These are phyloP conservation scores for Seladonia tumulorum DNA, from an alignment of 2,888 invertebrate genomes.

Conservation along the genomic window DNA sequence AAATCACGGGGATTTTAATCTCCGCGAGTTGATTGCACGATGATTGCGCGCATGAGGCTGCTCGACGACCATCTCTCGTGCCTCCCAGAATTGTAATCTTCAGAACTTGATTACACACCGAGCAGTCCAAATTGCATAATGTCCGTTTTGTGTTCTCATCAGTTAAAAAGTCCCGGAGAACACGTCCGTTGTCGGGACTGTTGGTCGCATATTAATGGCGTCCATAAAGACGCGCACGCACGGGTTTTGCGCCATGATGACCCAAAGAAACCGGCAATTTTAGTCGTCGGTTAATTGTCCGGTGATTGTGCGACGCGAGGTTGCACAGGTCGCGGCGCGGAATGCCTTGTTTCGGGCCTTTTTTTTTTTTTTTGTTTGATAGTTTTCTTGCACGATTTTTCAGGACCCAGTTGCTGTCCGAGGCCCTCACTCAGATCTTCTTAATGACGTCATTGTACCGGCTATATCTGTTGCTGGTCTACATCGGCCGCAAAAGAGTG, in stretches of 20 bases:
- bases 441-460: slow-evolving; percentile 90
- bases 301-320: not conserved
- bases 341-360: not conserved
- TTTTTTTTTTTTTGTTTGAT: not conserved
- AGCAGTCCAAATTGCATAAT: slow-evolving; percentile 3
- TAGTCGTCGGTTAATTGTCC: not conserved
- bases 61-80: not conserved
- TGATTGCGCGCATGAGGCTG: not conserved
- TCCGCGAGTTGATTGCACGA: not conserved
- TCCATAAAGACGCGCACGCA: not conserved
- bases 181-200: not conserved
- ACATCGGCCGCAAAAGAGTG: slow-evolving; percentile 82
- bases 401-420: slow-evolving; percentile 87
- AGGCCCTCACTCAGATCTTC: slow-evolving; percentile 89
- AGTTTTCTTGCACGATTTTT: not conserved
- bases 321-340: not conserved
- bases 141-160: not conserved
- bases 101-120: not conserved
- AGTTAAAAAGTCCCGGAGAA: slow-evolving; percentile 5
- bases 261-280: not conserved
- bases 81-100: slow-evolving; percentile 15
- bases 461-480: slow-evolving; percentile 88
- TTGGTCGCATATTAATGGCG: not conserved
- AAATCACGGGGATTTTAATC: not conserved
- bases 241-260: not conserved